phyloP scores from a whole-genome alignment of 2,113 vertebrate species.

The Lates calcarifer region DNA sequence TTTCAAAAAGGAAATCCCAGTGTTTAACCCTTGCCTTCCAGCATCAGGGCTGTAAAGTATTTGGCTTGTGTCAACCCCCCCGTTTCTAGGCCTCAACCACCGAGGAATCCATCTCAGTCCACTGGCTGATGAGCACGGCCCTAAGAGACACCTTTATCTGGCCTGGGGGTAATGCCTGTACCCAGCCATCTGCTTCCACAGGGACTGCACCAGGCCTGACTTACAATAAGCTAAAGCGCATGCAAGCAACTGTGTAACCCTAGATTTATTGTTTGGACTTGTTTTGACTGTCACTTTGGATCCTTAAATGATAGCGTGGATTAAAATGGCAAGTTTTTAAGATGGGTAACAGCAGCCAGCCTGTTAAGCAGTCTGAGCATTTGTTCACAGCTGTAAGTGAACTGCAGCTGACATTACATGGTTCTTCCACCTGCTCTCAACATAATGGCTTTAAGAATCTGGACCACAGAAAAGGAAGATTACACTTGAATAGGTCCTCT shows the following conservation, averaged over 20 bases:
- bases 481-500: slow-evolving; percentile 55
- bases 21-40: slow-evolving; percentile 15
- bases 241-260: slow-evolving; percentile 35
- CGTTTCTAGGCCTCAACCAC: slow-evolving; percentile 59
- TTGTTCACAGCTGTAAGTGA: slow-evolving; percentile 40
- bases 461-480: slow-evolving; percentile 61
- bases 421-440: slow-evolving; percentile 70
- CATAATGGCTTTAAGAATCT: slow-evolving; percentile 66
- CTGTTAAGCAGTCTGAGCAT: slow-evolving; percentile 22
- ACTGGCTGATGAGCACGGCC: slow-evolving; percentile 65
- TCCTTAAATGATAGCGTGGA: slow-evolving; percentile 20
- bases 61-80: slow-evolving; percentile 61
- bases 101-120: slow-evolving; percentile 73
- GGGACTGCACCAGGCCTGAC: neutral
- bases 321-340: slow-evolving; percentile 10
- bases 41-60: slow-evolving; percentile 48
- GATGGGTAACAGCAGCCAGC: slow-evolving; percentile 1
- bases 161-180: slow-evolving; percentile 65
- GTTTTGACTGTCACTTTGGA: slow-evolving; percentile 23
- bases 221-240: neutral
- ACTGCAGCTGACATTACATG: slow-evolving; percentile 39
- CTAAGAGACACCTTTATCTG: slow-evolving; percentile 78
- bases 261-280: slow-evolving; percentile 50
- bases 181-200: slow-evolving; percentile 73
- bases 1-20: slow-evolving; percentile 8